These are phyloP conservation scores for Aromia moschata DNA, from an alignment of 2,888 invertebrate species.

Conservation along the genomic window DNA sequence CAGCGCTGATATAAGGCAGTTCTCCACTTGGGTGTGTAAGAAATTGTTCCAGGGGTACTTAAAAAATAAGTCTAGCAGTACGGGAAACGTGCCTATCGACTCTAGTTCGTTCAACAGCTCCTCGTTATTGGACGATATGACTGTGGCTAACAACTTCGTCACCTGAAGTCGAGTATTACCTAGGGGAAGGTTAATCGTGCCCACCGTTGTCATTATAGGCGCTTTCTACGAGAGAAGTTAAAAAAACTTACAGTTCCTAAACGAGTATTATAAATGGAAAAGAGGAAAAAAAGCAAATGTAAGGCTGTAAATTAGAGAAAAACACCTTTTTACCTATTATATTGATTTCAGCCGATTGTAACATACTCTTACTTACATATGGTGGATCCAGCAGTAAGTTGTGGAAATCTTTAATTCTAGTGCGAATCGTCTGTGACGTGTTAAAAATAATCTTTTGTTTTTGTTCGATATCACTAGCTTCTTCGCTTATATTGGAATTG, in stretches of 20 bases:
- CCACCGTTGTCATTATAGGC: conserved; percentile 75
- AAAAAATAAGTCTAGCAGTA: conserved; percentile 87
- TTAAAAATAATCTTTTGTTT: conserved; percentile 70
- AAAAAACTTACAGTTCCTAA: no score
- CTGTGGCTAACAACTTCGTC: conserved; percentile 79
- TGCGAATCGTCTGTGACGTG: conserved; percentile 71
- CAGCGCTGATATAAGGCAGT: conserved; percentile 79
- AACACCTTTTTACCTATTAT: not conserved
- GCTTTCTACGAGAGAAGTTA: conserved; percentile 65
- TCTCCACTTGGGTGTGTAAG: conserved; percentile 89
- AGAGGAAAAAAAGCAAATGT: no score
- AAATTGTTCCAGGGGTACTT: conserved; percentile 94
- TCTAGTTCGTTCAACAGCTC: conserved; percentile 75
- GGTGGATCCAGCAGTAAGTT: conserved; percentile 76
- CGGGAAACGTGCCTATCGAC: conserved; percentile 66
- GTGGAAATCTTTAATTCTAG: conserved; percentile 76
- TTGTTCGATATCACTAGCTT: conserved; percentile 66
- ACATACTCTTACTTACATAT: conserved; percentile 71
- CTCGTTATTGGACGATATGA: conserved; percentile 77
- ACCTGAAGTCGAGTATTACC: conserved; percentile 84
- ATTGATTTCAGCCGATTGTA: no score
- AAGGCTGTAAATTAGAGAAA: not conserved
- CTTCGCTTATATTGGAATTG: conserved; percentile 59
- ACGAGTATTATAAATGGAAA: no score
- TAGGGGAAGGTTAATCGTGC: conserved; percentile 77